Percentiles rank a stretch among this genome's conserved stretches.
Conservation (phyloP, 2,888 invertebrate genomes). For the Drosophila planitibia region DNA sequence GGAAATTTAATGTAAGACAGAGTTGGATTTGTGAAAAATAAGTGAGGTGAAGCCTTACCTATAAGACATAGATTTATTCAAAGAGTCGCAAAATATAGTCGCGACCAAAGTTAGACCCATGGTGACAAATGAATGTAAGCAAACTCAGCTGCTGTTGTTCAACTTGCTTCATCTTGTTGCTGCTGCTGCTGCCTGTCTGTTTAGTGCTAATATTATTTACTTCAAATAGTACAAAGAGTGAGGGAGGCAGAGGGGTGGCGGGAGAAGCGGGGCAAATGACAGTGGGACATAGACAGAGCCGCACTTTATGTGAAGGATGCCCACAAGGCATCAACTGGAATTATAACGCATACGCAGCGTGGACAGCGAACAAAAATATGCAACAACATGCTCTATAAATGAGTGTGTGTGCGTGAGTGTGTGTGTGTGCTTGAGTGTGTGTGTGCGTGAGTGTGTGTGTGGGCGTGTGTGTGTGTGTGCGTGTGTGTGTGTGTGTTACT, state of each 20-base stretch:
- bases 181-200: slow-evolving; percentile 38
- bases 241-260: not conserved
- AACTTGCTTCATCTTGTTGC: slow-evolving; percentile 2
- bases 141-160: slow-evolving; percentile 16
- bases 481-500: slow-evolving; percentile 15
- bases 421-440: not conserved
- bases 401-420: not conserved
- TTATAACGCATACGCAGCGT: slow-evolving; percentile 65
- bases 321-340: slow-evolving; percentile 71
- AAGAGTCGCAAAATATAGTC: too few species aligned
- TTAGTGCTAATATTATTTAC: slow-evolving; percentile 77
- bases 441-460: not conserved
- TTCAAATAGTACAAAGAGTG: slow-evolving; percentile 14
- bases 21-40: too few species aligned
- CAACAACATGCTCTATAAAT: slow-evolving; percentile 42
- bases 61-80: not conserved
- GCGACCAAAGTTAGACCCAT: not conserved
- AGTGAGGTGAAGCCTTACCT: not conserved
- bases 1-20: too few species aligned
- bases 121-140: slow-evolving; percentile 9
- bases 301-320: slow-evolving; percentile 76
- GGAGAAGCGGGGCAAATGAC: slow-evolving; percentile 25
- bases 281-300: slow-evolving; percentile 66
- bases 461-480: not conserved
- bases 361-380: slow-evolving; percentile 53